Conservation (phyloP, 1,140 invertebrate genomes). For the Nylanderia fulva region DNA sequence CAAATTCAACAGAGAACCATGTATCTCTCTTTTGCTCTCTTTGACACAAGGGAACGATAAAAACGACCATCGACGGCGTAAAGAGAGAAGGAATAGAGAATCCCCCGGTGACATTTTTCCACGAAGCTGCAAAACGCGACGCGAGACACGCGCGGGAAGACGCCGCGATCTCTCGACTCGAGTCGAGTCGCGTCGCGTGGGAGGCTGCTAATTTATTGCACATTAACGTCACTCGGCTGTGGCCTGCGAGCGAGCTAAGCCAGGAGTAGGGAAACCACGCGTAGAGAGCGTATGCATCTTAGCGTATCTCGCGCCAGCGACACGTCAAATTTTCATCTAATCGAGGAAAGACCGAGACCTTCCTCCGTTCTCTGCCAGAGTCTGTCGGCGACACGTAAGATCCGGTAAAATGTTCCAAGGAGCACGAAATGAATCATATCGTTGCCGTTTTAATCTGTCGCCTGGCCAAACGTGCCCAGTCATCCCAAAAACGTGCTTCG, state of each 20-base stretch:
- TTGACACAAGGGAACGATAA: slow-evolving; percentile 16
- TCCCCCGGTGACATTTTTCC: slow-evolving; percentile 51
- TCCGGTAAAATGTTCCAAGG: slow-evolving; percentile 4
- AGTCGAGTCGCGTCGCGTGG: slow-evolving; percentile 71
- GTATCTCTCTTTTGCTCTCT: background rate
- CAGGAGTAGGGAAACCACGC: slow-evolving; percentile 33
- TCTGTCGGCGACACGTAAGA: background rate
- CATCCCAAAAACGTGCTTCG: background rate
- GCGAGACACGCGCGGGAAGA: background rate
- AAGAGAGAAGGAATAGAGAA: background rate
- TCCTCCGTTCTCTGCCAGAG: background rate
- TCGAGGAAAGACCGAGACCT: background rate
- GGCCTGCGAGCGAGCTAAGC: slow-evolving; percentile 69
- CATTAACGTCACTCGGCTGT: slow-evolving; percentile 84
- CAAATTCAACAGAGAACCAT: background rate
- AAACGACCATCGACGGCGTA: slow-evolving; percentile 38
- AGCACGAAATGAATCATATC: slow-evolving; percentile 26
- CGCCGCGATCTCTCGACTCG: background rate
- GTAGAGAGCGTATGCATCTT: slow-evolving; percentile 48
- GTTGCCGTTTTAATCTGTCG: slow-evolving; percentile 19
- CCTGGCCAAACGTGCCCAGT: background rate
- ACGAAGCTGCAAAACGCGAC: slow-evolving; percentile 25
- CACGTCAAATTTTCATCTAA: slow-evolving; percentile 43
- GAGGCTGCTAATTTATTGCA: slow-evolving; percentile 84
- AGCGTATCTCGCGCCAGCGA: slow-evolving; percentile 25